Base-by-base conservation (phyloP, 2,888 invertebrate species). In the Zaprionus obscuricornis region DNA sequence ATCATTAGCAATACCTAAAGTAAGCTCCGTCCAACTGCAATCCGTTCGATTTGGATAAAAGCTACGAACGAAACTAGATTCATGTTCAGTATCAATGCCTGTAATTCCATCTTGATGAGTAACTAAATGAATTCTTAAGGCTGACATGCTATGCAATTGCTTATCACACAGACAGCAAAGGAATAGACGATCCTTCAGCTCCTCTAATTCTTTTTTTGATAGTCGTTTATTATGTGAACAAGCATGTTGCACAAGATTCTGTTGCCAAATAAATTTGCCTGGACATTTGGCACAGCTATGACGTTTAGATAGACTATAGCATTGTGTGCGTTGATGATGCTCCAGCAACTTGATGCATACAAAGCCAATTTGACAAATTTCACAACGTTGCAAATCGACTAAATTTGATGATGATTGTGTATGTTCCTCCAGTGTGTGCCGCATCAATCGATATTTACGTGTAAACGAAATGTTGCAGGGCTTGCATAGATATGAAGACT, bases 341-440 rank as follows among this genome's bases (percentile, higher is more conserved):
- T 91, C 88, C 0, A 92, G 91, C 7, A 92, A 89, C 45, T 89
- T 90, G 0, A 88, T 66, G 7, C 91, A 91, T 0, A 92, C 91
- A 76, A 92, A 93, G 11, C 91, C 87, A 88, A 92, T 91, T 14
- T 90, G 88, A 72, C 93, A 93, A 7, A 90, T 85, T 33, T 90
- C 90, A 66, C 93, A 93, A 17, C 91, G 90, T 26, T 91, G 88
- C 0, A 29, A 6, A 91, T 91, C 2, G 91, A 86, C 47, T 91
- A 91, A 0, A 91, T 90, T n/a, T n/a, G n/a, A n/a, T 29, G 91
- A 91, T 0, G 91, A 90, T 39, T 91, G 59, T 0, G 66, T 62
- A 49, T 90, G 90, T 10, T 79, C 65, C n/a, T 78, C 74, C 16
- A 87, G 71, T 1, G 87, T 79, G 66, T 90, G 90, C 0, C 56